Conservation (phyloP, 2,888 invertebrate genomes). For the Eulithis prunata region DNA sequence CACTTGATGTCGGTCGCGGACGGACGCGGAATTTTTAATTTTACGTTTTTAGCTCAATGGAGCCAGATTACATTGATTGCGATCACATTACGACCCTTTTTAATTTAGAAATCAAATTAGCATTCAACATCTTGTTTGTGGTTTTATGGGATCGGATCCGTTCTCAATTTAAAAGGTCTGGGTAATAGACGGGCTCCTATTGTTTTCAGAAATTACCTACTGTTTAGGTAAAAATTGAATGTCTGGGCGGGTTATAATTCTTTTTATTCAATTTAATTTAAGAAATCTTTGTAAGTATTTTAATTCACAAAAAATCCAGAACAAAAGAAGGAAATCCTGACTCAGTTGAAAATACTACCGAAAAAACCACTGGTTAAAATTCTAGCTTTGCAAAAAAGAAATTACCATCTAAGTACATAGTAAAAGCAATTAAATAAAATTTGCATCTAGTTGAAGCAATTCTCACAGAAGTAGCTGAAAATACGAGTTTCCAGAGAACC, state of each 20-base stretch:
- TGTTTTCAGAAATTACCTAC: neutral
- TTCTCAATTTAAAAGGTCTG: slow-evolving; percentile 18
- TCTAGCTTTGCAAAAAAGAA: slow-evolving; percentile 13
- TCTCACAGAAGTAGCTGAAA: slow-evolving; percentile 18
- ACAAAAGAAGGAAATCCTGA: neutral
- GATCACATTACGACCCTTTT: slow-evolving; percentile 37
- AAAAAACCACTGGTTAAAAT: slow-evolving; percentile 2
- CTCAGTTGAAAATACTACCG: neutral
- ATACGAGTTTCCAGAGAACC: slow-evolving; percentile 11
- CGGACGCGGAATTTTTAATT: slow-evolving; percentile 65
- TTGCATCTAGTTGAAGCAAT: slow-evolving; percentile 17
- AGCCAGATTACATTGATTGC: slow-evolving; percentile 36
- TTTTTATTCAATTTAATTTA: too few relatives aligned
- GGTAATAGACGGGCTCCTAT: slow-evolving; percentile 8
- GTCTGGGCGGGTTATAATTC: too few relatives aligned
- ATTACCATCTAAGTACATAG: slow-evolving; percentile 11
- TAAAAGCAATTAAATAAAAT: slow-evolving; percentile 15
- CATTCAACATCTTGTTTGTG: slow-evolving; percentile 36
- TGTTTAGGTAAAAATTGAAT: too few relatives aligned
- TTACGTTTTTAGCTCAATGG: slow-evolving; percentile 42
- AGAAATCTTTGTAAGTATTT: too few relatives aligned
- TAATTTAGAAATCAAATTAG: slow-evolving; percentile 38
- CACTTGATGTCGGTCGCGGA: slow-evolving; percentile 58
- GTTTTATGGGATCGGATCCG: slow-evolving; percentile 19
- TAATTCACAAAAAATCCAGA: neutral